A percentile compares a stretch with the other conserved stretches of the same genome.
Conservation (phyloP, 92 coral and sea anemone species). For the Palythoa caribaeorum region DNA sequence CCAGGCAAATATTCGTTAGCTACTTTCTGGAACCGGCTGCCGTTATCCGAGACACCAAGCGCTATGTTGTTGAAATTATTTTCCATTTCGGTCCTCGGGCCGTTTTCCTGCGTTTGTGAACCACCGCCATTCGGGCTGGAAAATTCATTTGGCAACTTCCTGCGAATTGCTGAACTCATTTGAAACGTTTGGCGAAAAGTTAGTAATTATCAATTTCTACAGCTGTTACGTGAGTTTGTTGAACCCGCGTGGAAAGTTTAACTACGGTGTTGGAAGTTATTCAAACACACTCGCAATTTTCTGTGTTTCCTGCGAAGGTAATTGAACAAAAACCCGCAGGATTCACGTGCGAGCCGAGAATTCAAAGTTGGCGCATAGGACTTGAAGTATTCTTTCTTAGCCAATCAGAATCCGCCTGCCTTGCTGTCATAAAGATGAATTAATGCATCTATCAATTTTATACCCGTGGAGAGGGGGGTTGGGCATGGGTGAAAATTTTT, state of each 20-base stretch:
- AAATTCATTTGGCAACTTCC: constrained; percentile 30
- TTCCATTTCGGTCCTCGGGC: neutral
- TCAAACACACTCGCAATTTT: constrained; percentile 29
- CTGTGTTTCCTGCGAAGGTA: constrained; percentile 29
- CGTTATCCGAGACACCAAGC: constrained; percentile 6
- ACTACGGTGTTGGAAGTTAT: constrained; percentile 25
- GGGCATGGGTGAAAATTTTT: too few relatives aligned
- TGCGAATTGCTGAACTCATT: constrained; percentile 23
- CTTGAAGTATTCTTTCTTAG: constrained; percentile 42
- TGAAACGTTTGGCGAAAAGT: neutral
- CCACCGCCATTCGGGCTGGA: constrained; percentile 18
- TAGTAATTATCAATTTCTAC: neutral
- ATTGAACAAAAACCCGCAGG: constrained; percentile 1
- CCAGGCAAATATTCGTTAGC: constrained; percentile 25
- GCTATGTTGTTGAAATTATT: neutral
- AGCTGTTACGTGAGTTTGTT: constrained; percentile 25
- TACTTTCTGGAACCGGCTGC: constrained; percentile 14
- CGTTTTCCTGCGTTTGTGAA: constrained; percentile 12
- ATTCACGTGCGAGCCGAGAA: constrained; percentile 65
- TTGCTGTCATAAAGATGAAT: constrained; percentile 12
- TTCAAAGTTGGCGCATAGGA: constrained; percentile 74
- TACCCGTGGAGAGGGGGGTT: too few relatives aligned
- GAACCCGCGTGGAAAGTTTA: constrained; percentile 35
- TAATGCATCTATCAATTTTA: too few relatives aligned
- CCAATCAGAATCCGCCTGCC: constrained; percentile 38